These are phyloP conservation scores for Zenarchopterus dispar DNA, from an alignment of 2,797 vertebrate genomes.

Conservation along the genomic window DNA sequence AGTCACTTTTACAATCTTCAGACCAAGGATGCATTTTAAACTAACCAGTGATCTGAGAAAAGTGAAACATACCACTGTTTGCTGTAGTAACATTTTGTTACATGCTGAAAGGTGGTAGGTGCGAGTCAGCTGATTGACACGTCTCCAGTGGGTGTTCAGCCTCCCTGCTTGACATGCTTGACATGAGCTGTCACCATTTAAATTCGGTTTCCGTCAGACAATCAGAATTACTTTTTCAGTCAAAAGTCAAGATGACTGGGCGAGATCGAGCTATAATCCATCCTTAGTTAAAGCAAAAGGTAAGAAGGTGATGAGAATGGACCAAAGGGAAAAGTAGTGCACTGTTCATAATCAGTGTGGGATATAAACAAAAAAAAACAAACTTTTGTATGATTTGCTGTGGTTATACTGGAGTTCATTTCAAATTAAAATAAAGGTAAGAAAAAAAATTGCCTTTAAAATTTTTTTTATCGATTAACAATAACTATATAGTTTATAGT, in stretches of 20 bases:
- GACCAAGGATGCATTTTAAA: constrained; percentile 12
- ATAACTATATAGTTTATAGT: too few relatives aligned
- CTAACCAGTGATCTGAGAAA: constrained; percentile 13
- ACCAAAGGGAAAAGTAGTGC: not conserved
- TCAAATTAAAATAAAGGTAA: too few relatives aligned
- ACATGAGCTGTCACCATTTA: constrained; percentile 49
- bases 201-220: constrained; percentile 60
- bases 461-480: too few relatives aligned
- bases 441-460: too few relatives aligned
- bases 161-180: constrained; percentile 38
- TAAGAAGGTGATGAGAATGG: not conserved
- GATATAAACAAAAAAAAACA: too few relatives aligned
- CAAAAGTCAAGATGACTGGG: constrained; percentile 21
- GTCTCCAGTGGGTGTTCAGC: constrained; percentile 25
- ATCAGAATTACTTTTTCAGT: constrained; percentile 30
- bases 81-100: constrained; percentile 10
- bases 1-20: constrained; percentile 10
- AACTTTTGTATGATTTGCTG: too few relatives aligned
- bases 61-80: constrained; percentile 2
- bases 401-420: too few relatives aligned
- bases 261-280: not conserved
- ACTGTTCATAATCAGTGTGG: too few relatives aligned
- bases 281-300: not conserved
- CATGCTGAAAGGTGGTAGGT: constrained; percentile 12
- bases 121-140: constrained; percentile 45